Conservation (phyloP, 2,797 vertebrate genomes). For the Liasis olivaceus region DNA sequence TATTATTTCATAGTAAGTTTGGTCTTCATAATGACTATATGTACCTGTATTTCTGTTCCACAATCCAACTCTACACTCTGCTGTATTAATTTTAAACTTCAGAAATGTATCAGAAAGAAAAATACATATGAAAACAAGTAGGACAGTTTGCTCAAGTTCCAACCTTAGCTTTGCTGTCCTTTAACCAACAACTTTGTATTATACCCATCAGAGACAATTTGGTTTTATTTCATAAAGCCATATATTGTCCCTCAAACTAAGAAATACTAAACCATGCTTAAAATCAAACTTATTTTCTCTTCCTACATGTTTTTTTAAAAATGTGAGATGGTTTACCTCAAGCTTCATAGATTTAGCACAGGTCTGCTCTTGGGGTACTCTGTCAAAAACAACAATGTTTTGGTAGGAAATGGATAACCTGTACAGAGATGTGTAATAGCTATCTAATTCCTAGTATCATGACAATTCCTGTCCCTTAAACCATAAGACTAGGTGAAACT, state of each 20-base stretch:
- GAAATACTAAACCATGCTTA: background rate
- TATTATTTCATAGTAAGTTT: background rate
- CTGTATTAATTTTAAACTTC: background rate
- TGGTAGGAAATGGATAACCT: background rate
- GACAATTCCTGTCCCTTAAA: background rate
- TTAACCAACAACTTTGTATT: background rate
- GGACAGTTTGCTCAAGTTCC: background rate
- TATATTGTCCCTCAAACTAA: background rate
- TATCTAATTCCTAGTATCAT: background rate
- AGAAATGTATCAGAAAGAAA: background rate
- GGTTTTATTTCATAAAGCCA: background rate
- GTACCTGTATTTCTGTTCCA: background rate
- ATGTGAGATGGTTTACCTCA: background rate
- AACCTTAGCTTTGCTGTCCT: background rate
- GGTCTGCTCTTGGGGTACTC: background rate
- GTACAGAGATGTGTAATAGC: background rate
- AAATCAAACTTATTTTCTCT: background rate
- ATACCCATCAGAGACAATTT: background rate
- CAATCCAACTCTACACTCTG: too few relatives aligned
- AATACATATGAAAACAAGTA: background rate
- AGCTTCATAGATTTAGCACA: background rate
- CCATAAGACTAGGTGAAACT: background rate
- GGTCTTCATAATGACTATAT: background rate
- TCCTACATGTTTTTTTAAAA: background rate
- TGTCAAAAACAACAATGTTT: constrained; percentile 9